Conservation (phyloP, 2,888 invertebrate species). For the Drosophila birchii region DNA sequence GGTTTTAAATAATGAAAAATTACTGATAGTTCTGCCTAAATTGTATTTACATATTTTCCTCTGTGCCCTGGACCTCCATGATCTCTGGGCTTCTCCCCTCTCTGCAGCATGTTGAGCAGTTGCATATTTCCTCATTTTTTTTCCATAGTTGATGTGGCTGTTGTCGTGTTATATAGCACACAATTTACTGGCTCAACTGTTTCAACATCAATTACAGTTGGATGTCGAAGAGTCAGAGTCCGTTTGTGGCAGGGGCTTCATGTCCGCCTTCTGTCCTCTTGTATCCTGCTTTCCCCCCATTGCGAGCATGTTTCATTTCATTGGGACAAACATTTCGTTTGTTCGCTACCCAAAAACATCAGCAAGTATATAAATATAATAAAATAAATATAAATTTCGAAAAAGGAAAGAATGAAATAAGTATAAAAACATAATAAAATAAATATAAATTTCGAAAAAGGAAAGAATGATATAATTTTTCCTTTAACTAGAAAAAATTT, state of each 20-base stretch:
- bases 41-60: neutral
- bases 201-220: constrained; percentile 69
- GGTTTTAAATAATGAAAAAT: too few relatives aligned
- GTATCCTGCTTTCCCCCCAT: neutral
- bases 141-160: constrained; percentile 24
- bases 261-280: constrained; percentile 24
- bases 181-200: constrained; percentile 71
- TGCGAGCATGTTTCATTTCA: constrained; percentile 44
- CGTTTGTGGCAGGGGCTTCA: constrained; percentile 9
- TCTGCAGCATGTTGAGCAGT: constrained; percentile 6
- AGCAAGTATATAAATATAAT: neutral
- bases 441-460: neutral
- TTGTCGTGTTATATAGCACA: constrained; percentile 53
- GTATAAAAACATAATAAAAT: neutral
- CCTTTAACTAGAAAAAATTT: too few relatives aligned
- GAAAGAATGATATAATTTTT: neutral
- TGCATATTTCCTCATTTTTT: constrained; percentile 31
- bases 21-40: neutral
- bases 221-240: constrained; percentile 29
- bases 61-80: neutral
- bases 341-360: constrained; percentile 16
- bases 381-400: neutral
- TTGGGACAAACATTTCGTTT: constrained; percentile 49
- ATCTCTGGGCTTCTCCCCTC: neutral
- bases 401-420: neutral